Conservation (phyloP, 2,888 invertebrate genomes). For the Drosophila paramelanica region DNA sequence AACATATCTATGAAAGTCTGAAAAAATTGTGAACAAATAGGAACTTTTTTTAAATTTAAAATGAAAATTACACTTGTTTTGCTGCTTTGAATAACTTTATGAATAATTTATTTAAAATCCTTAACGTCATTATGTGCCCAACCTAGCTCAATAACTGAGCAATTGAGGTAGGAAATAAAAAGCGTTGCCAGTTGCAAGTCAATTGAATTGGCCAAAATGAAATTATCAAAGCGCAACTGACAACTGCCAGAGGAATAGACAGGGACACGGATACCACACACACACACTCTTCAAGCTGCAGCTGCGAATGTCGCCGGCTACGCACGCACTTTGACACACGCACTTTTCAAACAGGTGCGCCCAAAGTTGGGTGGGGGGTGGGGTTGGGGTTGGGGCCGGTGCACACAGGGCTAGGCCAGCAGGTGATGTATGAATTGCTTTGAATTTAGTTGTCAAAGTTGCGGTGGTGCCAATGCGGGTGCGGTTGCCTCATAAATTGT, state of each 20-base stretch:
- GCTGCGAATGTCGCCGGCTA: constrained; percentile 62
- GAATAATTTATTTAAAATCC: neutral
- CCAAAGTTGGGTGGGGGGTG: constrained; percentile 13
- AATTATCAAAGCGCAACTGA: constrained; percentile 77
- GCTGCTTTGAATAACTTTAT: too few species aligned
- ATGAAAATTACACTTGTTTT: too few species aligned
- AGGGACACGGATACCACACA: constrained; percentile 44
- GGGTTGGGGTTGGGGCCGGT: neutral
- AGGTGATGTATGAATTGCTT: constrained; percentile 81
- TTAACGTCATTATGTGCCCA: neutral
- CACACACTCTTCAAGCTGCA: constrained; percentile 27
- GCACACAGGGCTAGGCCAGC: constrained; percentile 22
- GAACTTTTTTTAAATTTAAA: too few species aligned
- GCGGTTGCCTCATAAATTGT: constrained; percentile 77
- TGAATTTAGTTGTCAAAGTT: constrained; percentile 83
- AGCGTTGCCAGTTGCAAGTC: constrained; percentile 29
- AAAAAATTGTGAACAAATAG: too few species aligned
- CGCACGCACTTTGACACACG: constrained; percentile 81
- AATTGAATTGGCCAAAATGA: constrained; percentile 68
- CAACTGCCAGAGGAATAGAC: constrained; percentile 71
- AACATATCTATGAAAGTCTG: too few species aligned
- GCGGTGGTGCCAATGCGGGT: constrained; percentile 17
- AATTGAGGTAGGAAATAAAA: constrained; percentile 34
- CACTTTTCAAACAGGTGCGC: constrained; percentile 71
- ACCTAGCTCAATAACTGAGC: constrained; percentile 17